Evolutionary conservation across 2,888 invertebrate genomes (phyloP), one percentile per base, ranked within the genome.

Genomic region (Ormyrus rosae): DNA sequence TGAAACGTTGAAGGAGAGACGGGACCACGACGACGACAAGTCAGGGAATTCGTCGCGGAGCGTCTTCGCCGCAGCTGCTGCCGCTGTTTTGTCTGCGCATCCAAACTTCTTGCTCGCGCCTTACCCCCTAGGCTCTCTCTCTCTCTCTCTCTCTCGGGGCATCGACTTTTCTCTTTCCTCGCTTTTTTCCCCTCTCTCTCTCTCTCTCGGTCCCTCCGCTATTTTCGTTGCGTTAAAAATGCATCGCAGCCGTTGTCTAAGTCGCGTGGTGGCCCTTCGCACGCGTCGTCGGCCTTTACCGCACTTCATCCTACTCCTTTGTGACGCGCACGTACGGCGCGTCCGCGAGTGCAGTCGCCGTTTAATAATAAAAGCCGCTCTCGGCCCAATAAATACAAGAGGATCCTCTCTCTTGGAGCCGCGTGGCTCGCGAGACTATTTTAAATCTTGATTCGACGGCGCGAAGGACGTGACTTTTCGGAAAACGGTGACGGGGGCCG

Each of bases 221-320:
- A 90, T 90, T 90, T 90, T 86, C 82, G 89, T 89, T 85, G 86
- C 85, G 86, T 89, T 88, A 89, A 90, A 90, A 90, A 89, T 88
- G 88, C 88, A 90, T 88, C 86, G 87, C 56, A 6, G 65, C 50
- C 7, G 7, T 50, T 65, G 8, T 5, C 19, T 9, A 45, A 11
- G 34, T 53, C 63, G 56, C 63, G 56, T 51, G 55, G 46, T n/a
- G 75, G 60, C 60, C 75, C 68, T 46, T 56, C 65, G 64, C 56
- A 69, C 76, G 71, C 85, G 84, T 86, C 84, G 83, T 78, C 84
- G 84, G 83, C 83, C 84, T 83, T 80, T 82, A n/a, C 72, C 61
- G 71, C 70, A 34, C 34, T 53, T 65, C 55, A 60, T 75, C 75
- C 45, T 56, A 61, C 61, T 68, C 68, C 68, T 75, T 75, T 68